A percentile compares a stretch with the other conserved stretches of the same genome.
Conservation (phyloP, 1,140 invertebrate genomes). For the Drosophila setifemur region DNA sequence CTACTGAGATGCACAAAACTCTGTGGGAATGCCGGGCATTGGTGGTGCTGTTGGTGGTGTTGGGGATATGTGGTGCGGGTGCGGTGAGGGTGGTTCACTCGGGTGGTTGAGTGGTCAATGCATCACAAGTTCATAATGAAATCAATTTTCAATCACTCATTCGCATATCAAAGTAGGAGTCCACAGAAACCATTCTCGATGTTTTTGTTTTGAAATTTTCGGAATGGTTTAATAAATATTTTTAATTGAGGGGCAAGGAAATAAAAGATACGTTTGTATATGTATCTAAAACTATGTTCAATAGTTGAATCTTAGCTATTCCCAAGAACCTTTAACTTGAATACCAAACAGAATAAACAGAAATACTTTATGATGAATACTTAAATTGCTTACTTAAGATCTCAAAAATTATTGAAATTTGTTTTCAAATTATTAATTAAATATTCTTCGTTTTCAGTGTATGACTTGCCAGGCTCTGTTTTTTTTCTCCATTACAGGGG, state of each 20-base stretch:
- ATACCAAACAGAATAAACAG: no score
- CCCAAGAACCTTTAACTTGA: no score
- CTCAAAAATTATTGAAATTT: no score
- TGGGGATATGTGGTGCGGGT: conserved; percentile 13
- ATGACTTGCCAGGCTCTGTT: conserved; percentile 4
- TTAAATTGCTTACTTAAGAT: no score
- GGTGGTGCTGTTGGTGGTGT: not conserved
- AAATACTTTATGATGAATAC: no score
- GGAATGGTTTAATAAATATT: not conserved
- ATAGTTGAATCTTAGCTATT: no score
- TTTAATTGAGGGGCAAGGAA: not conserved
- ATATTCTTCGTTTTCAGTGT: not conserved
- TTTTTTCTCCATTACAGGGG: conserved; percentile 14
- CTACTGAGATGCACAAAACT: conserved; percentile 37
- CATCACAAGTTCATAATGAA: conserved; percentile 71
- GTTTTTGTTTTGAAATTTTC: no score
- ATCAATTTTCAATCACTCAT: conserved; percentile 78
- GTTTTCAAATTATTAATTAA: no score
- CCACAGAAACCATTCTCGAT: not conserved
- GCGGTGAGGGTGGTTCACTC: not conserved
- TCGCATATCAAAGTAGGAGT: conserved; percentile 27
- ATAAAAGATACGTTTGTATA: no score
- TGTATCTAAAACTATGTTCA: no score
- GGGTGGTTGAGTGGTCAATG: conserved; percentile 27
- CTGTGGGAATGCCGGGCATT: conserved; percentile 13